Conservation (phyloP, 2,888 invertebrate genomes). For the Drosophila koepferae region DNA sequence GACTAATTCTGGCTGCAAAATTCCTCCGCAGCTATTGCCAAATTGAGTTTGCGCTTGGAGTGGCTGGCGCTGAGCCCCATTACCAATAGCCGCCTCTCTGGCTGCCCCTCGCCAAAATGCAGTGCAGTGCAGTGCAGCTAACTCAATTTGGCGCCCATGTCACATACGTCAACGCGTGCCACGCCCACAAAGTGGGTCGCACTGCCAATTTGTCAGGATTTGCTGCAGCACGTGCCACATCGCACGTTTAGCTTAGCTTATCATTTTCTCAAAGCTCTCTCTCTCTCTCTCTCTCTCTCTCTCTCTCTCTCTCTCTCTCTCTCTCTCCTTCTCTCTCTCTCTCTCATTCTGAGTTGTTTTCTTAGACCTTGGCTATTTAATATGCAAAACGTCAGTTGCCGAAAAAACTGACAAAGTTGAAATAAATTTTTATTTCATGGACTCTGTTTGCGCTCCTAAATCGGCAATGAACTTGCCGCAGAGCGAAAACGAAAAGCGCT, state of each 20-base stretch:
- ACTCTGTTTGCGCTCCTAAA: conserved; percentile 59
- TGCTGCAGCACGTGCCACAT: conserved; percentile 74
- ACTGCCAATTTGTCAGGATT: conserved; percentile 75
- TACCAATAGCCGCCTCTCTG: background rate
- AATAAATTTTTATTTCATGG: conserved; percentile 80
- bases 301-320: background rate
- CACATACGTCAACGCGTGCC: conserved; percentile 77
- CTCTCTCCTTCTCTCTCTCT: background rate
- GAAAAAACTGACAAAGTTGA: conserved; percentile 77
- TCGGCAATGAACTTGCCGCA: conserved; percentile 82
- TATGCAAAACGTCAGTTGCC: conserved; percentile 78
- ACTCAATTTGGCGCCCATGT: conserved; percentile 79
- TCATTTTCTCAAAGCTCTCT: conserved; percentile 73
- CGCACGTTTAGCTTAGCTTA: conserved; percentile 80
- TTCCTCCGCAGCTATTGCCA: conserved; percentile 55
- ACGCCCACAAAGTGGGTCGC: conserved; percentile 62
- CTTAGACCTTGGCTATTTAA: conserved; percentile 57
- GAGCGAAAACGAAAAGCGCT: conserved; percentile 31
- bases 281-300: background rate
- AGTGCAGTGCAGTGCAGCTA: conserved; percentile 65
- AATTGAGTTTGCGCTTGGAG: conserved; percentile 69
- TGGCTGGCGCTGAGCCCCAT: conserved; percentile 18
- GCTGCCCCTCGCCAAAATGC: conserved; percentile 27
- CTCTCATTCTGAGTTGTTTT: background rate
- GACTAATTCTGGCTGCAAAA: conserved; percentile 66